Conservation (phyloP, 2,113 vertebrate species). For the Tetrax tetrax region DNA sequence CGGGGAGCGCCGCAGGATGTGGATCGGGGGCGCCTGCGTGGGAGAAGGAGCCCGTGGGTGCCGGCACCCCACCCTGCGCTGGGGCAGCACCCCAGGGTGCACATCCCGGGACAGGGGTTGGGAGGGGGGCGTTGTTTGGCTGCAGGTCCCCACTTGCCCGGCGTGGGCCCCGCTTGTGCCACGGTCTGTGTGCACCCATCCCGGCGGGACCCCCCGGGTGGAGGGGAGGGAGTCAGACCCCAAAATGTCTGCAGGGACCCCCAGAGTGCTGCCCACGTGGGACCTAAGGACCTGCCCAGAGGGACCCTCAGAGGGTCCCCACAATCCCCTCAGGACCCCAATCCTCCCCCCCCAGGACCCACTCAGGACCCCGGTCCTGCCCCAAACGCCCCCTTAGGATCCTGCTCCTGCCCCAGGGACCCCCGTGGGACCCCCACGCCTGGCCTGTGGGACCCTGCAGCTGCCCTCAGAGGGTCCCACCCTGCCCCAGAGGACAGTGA, state of each 20-base stretch:
- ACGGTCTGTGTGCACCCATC: neutral
- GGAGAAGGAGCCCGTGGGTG: neutral
- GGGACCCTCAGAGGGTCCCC: no score
- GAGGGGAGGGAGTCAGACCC: neutral
- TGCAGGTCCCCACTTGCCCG: fast-evolving
- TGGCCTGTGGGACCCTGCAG: neutral
- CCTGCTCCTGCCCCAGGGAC: neutral
- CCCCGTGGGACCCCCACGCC: neutral
- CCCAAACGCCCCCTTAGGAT: neutral
- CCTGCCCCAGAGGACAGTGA: neutral
- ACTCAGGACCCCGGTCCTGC: neutral
- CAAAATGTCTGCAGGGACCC: neutral
- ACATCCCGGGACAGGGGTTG: fast-evolving
- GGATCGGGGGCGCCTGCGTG: neutral
- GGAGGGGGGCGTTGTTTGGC: no score
- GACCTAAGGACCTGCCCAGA: no score
- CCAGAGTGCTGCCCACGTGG: no score
- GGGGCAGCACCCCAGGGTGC: neutral
- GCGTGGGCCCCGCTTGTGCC: neutral
- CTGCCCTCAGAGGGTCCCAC: neutral
- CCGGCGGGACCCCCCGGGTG: fast-evolving
- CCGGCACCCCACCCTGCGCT: fast-evolving
- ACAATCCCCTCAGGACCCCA: fast-evolving
- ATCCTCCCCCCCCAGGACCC: neutral
- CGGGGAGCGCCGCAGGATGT: neutral